Percentiles rank a stretch among this genome's conserved stretches.
These are phyloP conservation scores for Nibea coibor DNA, from an alignment of 2,113 vertebrate species.

Conservation along the genomic window DNA sequence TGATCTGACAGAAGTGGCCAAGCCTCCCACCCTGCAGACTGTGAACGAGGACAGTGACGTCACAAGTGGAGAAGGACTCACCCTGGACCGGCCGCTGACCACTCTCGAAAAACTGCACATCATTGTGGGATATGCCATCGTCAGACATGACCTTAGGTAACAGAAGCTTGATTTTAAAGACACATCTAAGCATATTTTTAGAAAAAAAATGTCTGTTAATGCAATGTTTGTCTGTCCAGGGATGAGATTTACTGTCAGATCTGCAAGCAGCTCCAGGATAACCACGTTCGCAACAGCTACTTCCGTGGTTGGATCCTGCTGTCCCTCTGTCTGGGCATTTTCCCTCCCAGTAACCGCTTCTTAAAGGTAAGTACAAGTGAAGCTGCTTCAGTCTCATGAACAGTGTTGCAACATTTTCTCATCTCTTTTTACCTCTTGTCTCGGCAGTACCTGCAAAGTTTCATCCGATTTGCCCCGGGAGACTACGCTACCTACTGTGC, in stretches of 20 bases:
- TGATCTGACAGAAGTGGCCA: slow-evolving; percentile 58
- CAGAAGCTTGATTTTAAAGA: background rate
- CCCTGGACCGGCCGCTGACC: slow-evolving; percentile 89
- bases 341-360: slow-evolving; percentile 91
- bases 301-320: slow-evolving; percentile 96
- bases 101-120: slow-evolving; percentile 95
- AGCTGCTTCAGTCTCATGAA: background rate
- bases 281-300: slow-evolving; percentile 87
- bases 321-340: slow-evolving; percentile 94
- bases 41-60: slow-evolving; percentile 82
- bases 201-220: background rate
- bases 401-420: background rate
- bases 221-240: slow-evolving; percentile 72
- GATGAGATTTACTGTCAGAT: slow-evolving; percentile 99
- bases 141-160: slow-evolving; percentile 91
- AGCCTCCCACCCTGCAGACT: slow-evolving; percentile 73
- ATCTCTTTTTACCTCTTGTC: slow-evolving; percentile 14
- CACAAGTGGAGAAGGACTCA: slow-evolving; percentile 76
- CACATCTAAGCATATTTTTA: background rate
- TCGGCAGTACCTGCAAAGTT: slow-evolving; percentile 92
- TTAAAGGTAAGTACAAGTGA: slow-evolving; percentile 84
- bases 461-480: slow-evolving; percentile 87
- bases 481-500: slow-evolving; percentile 89
- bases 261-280: slow-evolving; percentile 95
- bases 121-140: slow-evolving; percentile 90